Conservation (phyloP, 2,888 invertebrate species). For the Labia minor region DNA sequence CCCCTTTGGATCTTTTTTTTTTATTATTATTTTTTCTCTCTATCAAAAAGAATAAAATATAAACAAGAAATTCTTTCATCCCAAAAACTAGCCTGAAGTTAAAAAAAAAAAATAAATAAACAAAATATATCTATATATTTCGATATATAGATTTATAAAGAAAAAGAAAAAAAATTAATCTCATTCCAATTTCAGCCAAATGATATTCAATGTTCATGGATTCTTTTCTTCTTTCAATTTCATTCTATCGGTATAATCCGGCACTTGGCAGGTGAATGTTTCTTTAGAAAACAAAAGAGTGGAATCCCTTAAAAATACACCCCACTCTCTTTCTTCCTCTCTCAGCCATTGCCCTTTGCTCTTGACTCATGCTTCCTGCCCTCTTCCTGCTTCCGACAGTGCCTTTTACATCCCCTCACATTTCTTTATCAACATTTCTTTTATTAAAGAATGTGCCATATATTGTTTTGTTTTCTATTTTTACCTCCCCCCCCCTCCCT, state of each 20-base stretch:
- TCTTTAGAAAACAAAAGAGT: background rate
- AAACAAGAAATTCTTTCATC: too few relatives aligned
- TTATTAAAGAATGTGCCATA: background rate
- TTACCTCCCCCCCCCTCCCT: too few relatives aligned
- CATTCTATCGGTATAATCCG: background rate
- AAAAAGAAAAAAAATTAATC: too few relatives aligned
- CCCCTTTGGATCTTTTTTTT: too few relatives aligned
- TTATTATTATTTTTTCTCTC: too few relatives aligned
- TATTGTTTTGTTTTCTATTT: too few relatives aligned
- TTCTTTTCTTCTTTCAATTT: background rate
- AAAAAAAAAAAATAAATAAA: too few relatives aligned
- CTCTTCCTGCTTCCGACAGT: slow-evolving; percentile 4
- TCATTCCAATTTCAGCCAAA: too few relatives aligned
- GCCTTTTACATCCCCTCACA: slow-evolving; percentile 8
- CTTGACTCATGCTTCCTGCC: slow-evolving; percentile 13
- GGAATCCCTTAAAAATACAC: background rate
- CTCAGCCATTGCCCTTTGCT: background rate
- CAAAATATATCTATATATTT: too few relatives aligned
- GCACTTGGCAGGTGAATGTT: slow-evolving; percentile 13
- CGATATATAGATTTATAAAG: too few relatives aligned
- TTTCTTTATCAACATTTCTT: slow-evolving; percentile 5
- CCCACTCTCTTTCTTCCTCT: background rate
- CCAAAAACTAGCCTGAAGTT: too few relatives aligned
- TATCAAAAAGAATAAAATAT: too few relatives aligned
- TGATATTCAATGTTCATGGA: background rate